Evolutionary conservation across 2,888 invertebrate genomes (phyloP).

Genomic region (Napeogenes inachia): DNA sequence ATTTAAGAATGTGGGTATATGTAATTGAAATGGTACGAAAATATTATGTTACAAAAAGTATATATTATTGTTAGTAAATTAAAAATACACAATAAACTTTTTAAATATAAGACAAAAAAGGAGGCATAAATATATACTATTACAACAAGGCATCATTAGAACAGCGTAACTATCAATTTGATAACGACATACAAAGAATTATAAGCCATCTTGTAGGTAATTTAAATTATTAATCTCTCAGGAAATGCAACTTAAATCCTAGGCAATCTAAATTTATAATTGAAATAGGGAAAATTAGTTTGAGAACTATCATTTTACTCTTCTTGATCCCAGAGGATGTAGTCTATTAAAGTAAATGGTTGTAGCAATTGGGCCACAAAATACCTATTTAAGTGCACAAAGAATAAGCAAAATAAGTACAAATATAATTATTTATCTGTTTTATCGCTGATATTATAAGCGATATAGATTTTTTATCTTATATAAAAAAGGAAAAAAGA

Average conservation of each 20-base stretch:
- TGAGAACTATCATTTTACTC: background rate
- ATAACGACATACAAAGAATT: background rate
- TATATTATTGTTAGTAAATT: background rate
- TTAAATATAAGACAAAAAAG: no score
- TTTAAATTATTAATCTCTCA: slow-evolving; percentile 17
- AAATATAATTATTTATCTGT: no score
- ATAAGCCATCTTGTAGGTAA: slow-evolving; percentile 8
- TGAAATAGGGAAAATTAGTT: background rate
- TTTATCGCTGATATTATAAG: no score
- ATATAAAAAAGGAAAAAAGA: no score
- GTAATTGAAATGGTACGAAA: background rate
- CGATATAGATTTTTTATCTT: no score
- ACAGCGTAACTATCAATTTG: no score
- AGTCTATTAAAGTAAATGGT: background rate
- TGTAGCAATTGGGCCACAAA: no score
- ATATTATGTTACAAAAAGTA: background rate
- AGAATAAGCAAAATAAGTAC: no score
- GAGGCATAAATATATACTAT: no score
- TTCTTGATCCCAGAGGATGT: background rate
- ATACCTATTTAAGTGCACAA: no score
- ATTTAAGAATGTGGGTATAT: background rate
- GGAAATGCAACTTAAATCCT: slow-evolving; percentile 18
- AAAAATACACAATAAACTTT: background rate
- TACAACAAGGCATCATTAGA: no score
- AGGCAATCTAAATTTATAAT: background rate